Evolutionary conservation across 2,113 vertebrate species (phyloP), one percentile per base, ranked within the genome.

Genomic region (Clarias gariepinus): DNA sequence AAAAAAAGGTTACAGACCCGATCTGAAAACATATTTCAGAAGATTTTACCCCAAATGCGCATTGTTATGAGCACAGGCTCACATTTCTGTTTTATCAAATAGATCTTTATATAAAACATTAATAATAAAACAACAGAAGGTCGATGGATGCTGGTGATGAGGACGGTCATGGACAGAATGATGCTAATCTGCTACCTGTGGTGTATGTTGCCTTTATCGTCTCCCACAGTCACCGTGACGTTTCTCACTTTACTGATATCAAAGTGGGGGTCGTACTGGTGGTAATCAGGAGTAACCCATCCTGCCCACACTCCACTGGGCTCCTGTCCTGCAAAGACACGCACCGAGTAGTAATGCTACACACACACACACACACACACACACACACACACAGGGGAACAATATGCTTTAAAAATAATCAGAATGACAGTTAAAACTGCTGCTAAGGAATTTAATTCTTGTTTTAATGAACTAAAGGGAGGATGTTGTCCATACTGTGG

Each of bases 201-300:
- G 52, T 97, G 97, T 84, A 98, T 94, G 87, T 98, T 97, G 92
- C 97, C 97, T 91, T 96, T 96, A 88, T 97, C 97, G 0, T 98
- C 97, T 0, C 97, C 97, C 85, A 98, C 96, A 41, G 97, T 97
- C 87, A 98, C 96, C 0, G 97, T 98, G 79, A 97, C 97, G 0
- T 93, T 96, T 89, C 97, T 95, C 85, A 98, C 97, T 92, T 97
- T 97, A 91, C 89, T 94, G 81, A 98, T 93, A 89, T 98, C 97
- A 36, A 97, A 98, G 90, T 95, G 95, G 86, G 87, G 93, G 90
- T 98, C 97, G 0, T 97, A 96, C 87, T 96, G 96, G 89, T 98
- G 97, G 91, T 97, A 98, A 91, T 98, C 97, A 0, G 97, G 96
- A 10, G 97, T 97, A 86, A 98, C 96, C 97, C 97, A 98, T 85